A percentile compares a stretch with the other conserved stretches of the same genome.
phyloP scores from a whole-genome alignment of 2,797 vertebrate species.

The Miopithecus talapoin region DNA sequence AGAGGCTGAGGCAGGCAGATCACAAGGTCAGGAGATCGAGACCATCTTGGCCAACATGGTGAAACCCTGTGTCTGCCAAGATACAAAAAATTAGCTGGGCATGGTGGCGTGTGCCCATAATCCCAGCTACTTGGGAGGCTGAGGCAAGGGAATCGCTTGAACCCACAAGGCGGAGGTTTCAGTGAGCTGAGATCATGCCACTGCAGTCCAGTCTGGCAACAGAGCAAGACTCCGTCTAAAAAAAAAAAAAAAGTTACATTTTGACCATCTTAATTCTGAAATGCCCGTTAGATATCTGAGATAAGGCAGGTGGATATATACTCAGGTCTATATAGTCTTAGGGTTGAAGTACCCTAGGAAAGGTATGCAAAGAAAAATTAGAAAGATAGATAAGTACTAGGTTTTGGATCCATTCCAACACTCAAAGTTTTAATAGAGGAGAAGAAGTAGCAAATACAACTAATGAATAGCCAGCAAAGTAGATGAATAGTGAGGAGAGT shows the following conservation, averaged over 20 bases:
- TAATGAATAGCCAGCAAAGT: not conserved
- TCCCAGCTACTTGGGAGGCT: too few relatives aligned
- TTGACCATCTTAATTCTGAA: not conserved
- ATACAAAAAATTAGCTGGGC: too few relatives aligned
- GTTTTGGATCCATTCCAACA: not conserved
- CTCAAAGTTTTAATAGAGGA: not conserved
- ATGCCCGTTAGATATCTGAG: not conserved
- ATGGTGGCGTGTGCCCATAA: too few relatives aligned
- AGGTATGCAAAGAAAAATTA: not conserved
- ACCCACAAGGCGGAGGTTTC: too few relatives aligned
- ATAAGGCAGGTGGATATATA: not conserved
- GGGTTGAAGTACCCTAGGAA: not conserved
- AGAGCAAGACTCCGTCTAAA: too few relatives aligned
- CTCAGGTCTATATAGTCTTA: not conserved
- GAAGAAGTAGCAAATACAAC: not conserved
- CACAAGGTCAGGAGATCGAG: too few relatives aligned
- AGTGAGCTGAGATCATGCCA: too few relatives aligned
- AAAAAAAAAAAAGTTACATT: not conserved
- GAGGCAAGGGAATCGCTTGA: too few relatives aligned
- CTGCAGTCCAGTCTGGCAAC: too few relatives aligned
- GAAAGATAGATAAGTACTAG: not conserved
- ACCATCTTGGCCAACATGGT: too few relatives aligned
- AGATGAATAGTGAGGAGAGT: not conserved
- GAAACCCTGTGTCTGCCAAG: too few relatives aligned
- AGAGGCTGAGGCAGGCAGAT: too few relatives aligned